Percentiles rank a stretch among this genome's conserved stretches.
Conservation (phyloP, 2,888 invertebrate species). For the Troilus luridus region DNA sequence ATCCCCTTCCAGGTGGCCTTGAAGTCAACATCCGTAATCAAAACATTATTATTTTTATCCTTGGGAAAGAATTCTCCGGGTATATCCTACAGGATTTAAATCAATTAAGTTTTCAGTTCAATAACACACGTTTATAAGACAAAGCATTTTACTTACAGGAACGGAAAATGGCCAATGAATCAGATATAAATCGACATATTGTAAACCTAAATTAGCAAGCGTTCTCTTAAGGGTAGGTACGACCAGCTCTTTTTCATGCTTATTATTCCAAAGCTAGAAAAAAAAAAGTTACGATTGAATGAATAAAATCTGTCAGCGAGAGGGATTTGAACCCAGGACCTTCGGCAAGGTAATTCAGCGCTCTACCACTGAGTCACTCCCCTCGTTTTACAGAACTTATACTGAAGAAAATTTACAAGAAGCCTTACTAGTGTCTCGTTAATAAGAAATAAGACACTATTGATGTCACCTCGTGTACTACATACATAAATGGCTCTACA, state of each 20-base stretch:
- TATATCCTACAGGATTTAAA: constrained; percentile 31
- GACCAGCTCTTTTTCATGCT: constrained; percentile 85
- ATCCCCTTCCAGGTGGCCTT: constrained; percentile 83
- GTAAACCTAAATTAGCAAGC: constrained; percentile 80
- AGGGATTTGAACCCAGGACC: no score
- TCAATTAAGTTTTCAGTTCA: background rate
- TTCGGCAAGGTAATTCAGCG: no score
- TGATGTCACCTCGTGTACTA: no score
- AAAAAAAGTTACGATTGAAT: background rate
- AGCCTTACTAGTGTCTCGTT: no score
- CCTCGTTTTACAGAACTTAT: no score
- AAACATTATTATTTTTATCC: constrained; percentile 75
- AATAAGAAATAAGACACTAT: no score
- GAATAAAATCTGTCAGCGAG: background rate
- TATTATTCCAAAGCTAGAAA: constrained; percentile 83
- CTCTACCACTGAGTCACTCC: no score
- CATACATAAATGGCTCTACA: no score
- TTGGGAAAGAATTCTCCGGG: constrained; percentile 73
- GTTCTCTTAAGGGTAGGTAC: constrained; percentile 78
- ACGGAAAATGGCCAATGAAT: constrained; percentile 94
- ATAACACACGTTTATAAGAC: background rate
- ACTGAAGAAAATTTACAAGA: no score
- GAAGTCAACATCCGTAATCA: constrained; percentile 80
- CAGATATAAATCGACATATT: constrained; percentile 89
- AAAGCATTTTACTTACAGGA: constrained; percentile 71